phyloP scores from a whole-genome alignment of 2,797 vertebrate genomes.

The Coregonus sp. region DNA sequence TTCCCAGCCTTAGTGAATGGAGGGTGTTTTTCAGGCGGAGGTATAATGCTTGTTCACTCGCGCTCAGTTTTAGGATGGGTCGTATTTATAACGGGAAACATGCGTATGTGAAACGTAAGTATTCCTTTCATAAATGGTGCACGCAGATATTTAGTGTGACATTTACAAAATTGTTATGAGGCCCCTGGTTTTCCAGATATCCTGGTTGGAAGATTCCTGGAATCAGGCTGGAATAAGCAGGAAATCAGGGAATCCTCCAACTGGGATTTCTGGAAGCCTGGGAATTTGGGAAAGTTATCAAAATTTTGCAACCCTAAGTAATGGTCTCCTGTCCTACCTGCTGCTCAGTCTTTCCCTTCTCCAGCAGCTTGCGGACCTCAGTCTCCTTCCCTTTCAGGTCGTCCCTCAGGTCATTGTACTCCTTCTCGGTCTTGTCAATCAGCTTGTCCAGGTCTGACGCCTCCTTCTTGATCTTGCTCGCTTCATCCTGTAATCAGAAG shows the following conservation, averaged over 20 bases:
- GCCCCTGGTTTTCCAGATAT: background rate
- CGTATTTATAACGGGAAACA: too few relatives aligned
- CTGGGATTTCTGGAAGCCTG: background rate
- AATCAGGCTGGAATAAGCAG: background rate
- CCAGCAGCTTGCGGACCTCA: slow-evolving; percentile 92
- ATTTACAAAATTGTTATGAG: too few relatives aligned
- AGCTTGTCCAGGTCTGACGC: slow-evolving; percentile 87
- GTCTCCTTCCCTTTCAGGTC: slow-evolving; percentile 89
- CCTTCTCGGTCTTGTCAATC: slow-evolving; percentile 88
- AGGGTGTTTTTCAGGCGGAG: too few relatives aligned
- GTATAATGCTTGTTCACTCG: too few relatives aligned
- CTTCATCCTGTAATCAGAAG: slow-evolving; percentile 80
- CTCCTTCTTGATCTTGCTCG: slow-evolving; percentile 91
- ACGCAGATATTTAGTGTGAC: too few relatives aligned
- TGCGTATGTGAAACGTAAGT: too few relatives aligned
- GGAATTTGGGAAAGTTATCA: background rate
- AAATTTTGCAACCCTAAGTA: background rate
- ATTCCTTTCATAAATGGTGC: too few relatives aligned
- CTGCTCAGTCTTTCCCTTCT: slow-evolving; percentile 93
- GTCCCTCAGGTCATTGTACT: slow-evolving; percentile 91
- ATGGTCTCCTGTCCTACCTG: slow-evolving; percentile 78
- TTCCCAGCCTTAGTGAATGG: too few relatives aligned
- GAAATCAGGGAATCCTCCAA: background rate
- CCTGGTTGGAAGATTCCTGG: background rate
- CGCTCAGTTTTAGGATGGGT: too few relatives aligned